Base-by-base conservation (phyloP, 2,888 invertebrate genomes). In the Leptopilina myrica region DNA sequence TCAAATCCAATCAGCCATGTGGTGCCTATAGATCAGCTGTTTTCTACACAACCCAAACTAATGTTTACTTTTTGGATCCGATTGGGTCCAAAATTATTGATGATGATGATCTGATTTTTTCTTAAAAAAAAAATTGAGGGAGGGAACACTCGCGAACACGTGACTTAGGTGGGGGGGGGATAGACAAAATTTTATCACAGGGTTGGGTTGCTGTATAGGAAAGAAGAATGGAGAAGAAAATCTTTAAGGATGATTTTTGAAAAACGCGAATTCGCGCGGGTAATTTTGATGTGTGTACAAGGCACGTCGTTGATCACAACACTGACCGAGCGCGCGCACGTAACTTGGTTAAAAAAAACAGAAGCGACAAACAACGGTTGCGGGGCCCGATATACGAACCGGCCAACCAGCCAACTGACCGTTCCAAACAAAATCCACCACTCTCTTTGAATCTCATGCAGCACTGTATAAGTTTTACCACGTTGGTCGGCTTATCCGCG, bases 401-500 rank as follows among this genome's bases (percentile, higher is more conserved):
- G 78, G 79, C 80, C 77, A 76, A 76, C 76, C 77, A 64, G 76
- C 64, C 66, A 59, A 77, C 80, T 46, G 53, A 76, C 77, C 64
- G 76, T 77, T 76, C 64, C 77, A 56, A 78, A 67, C 76, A 76
- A 79, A 76, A 75, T 66, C 82, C 80, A 79, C 79, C 80, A 76
- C 80, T 79, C 82, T 80, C 82, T 87, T 86, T 87, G 84, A 88
- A 87, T 87, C 88, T 86, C 84, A 84, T 85, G 85, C 88, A 85
- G 12, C 88, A 87, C 88, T 88, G 87, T 49, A 49, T 49, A 49
- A 87, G 89, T 89, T 88, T 85, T 12, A 49, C 49, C 33, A 85
- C 87, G 87, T 83, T 85, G 87, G 86, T 87, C 89, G 87, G 84
- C 86, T 88, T 87, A 88, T 88, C 87, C 87, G 87, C 86, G 87